Percentiles rank a stretch among this genome's conserved stretches.
These are phyloP conservation scores for Euplexia lucipara DNA, from an alignment of 2,888 invertebrate species.

Conservation along the genomic window DNA sequence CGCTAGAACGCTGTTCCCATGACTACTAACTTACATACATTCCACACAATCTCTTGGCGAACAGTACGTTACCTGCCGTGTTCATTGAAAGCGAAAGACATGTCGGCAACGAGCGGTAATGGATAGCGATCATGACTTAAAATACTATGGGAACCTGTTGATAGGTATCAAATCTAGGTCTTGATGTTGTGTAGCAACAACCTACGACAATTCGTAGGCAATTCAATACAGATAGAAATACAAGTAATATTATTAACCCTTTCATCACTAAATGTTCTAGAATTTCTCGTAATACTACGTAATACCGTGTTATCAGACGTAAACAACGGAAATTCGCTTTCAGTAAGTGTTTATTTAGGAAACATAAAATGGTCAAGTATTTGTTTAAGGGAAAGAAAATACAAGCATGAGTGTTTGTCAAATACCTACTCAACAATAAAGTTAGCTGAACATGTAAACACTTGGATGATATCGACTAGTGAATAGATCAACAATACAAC, in stretches of 20 bases:
- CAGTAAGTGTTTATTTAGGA: slow-evolving; percentile 34
- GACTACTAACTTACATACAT: slow-evolving; percentile 58
- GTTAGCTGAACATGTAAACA: slow-evolving; percentile 27
- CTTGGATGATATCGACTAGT: slow-evolving; percentile 18
- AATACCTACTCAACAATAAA: slow-evolving; percentile 34
- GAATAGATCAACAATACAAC: slow-evolving; percentile 13
- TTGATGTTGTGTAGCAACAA: slow-evolving; percentile 57
- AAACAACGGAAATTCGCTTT: slow-evolving; percentile 37
- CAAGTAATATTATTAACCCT: slow-evolving; percentile 63
- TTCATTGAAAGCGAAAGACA: slow-evolving; percentile 41
- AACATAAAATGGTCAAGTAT: slow-evolving; percentile 21
- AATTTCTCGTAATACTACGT: slow-evolving; percentile 17
- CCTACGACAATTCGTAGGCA: slow-evolving; percentile 59
- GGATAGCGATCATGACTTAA: slow-evolving; percentile 33
- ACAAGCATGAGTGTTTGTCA: slow-evolving; percentile 28
- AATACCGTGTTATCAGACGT: slow-evolving; percentile 24
- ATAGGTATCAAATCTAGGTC: slow-evolving; percentile 57
- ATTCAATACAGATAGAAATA: slow-evolving; percentile 48
- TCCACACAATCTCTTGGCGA: slow-evolving; percentile 42
- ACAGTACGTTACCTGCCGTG: slow-evolving; percentile 46
- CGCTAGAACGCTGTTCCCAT: slow-evolving; percentile 75
- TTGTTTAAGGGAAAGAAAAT: slow-evolving; percentile 18
- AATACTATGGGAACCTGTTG: slow-evolving; percentile 50
- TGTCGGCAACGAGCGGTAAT: slow-evolving; percentile 51
- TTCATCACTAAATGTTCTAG: slow-evolving; percentile 61